Percentiles rank a stretch among this genome's conserved stretches.
Evolutionary conservation across 2,797 vertebrate species (phyloP).

Genomic region (Eulemur rubriventer): DNA sequence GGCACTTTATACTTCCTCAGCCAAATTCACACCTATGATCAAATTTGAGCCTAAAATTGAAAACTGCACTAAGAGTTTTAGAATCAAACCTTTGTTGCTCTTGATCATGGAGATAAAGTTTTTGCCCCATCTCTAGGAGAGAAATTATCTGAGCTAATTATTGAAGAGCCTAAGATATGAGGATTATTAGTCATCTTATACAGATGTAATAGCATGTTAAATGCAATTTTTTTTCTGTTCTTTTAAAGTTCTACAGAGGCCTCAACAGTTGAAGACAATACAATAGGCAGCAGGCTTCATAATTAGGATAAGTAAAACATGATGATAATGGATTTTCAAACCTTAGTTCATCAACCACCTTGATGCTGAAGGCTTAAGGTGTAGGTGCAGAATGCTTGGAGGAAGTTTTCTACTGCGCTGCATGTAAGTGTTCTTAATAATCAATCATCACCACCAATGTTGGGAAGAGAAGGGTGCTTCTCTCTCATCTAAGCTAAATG

Average conservation of each 20-base stretch:
- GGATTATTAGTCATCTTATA: background rate
- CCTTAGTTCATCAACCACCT: background rate
- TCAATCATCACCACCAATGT: background rate
- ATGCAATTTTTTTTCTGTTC: background rate
- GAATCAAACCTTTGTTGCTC: background rate
- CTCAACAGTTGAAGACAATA: background rate
- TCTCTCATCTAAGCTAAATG: background rate
- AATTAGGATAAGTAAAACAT: background rate
- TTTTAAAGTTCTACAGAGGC: background rate
- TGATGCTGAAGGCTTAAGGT: background rate
- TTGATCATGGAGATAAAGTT: background rate
- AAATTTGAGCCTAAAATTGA: slow-evolving; percentile 14
- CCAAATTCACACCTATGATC: background rate
- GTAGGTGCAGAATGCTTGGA: background rate
- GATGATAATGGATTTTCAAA: background rate
- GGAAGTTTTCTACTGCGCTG: background rate
- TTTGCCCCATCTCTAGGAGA: background rate
- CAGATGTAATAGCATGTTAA: background rate
- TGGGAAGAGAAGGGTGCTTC: background rate
- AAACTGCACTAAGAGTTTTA: background rate
- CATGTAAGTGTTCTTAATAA: background rate
- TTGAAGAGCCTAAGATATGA: background rate
- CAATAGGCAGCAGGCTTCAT: background rate
- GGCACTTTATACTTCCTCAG: background rate
- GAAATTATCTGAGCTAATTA: background rate